Base-by-base conservation (phyloP, 2,797 vertebrate species). In the Prunella strophiata region DNA sequence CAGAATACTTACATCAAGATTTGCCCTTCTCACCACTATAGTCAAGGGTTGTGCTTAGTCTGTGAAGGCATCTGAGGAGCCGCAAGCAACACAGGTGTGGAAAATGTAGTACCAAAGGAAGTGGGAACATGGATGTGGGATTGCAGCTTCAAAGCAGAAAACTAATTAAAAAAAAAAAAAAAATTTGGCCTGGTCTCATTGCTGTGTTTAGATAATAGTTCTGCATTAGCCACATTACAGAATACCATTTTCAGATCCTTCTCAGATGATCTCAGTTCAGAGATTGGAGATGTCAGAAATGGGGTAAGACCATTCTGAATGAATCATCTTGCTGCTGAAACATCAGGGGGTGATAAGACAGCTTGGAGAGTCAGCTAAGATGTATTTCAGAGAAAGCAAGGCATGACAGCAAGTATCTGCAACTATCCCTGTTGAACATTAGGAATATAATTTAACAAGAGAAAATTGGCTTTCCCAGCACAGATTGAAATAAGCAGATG, bases 401-500 rank as follows among this genome's bases (percentile, higher is more conserved):
- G 80, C 85, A 77, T 90, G 95, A 94, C 93, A 96, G 81, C 77
- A 85, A 95, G 88, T 84, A 96, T 96, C 93, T 95, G 93, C 85
- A 94, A 59, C 92, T 74, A 93, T 70, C 93, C 83, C 88, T 85
- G 89, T 82, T 96, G 94, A 95, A 96, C 90, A 93, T 94, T 95
- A 93, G 93, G 94, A 96, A 95, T 87, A 95, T 82, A 96, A 97
- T 95, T 96, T 95, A 96, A 91, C 74, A 94, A 91, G 57, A 96
- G 94, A 97, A 97, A 95, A 96, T 93, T 96, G 70, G 85, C 80
- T 96, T 96, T 96, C 93, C 96, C 89, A 89, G 91, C 83, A 96
- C 89, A 96, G 95, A 95, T 77, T 92, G 95, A 95, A 97, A 96
- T 94, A 93, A 96, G 96, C 88, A 93, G 88, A 96, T 97, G 95